Base-by-base conservation (phyloP, 2,797 vertebrate genomes). In the Acestrorhynchus altus region DNA sequence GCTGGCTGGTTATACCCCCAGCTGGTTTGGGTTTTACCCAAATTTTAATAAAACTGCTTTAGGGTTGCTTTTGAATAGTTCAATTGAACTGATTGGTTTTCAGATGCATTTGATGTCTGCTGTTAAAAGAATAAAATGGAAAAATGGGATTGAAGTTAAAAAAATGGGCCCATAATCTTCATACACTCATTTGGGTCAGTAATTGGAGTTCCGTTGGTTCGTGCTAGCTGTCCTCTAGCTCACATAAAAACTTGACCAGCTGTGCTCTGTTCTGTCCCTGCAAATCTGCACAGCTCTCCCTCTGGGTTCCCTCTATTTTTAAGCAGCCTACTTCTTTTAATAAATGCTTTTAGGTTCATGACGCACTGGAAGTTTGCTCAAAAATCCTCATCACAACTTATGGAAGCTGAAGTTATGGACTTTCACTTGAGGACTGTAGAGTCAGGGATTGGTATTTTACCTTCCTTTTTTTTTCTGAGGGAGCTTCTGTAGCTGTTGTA, bases 261-360 rank as follows among this genome's bases (percentile, higher is more conserved):
- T 84, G 60, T 0, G 65, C 82, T 85, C 79, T 87, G 79, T 74
- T 84, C 84, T 59, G 83, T 88, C 87, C 88, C 86, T 84, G 65
- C 56, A 56, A 86, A 85, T 88, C 86, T 83, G 86, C 79, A 66
- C 83, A 66, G 73, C 84, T 81, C 82, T 92, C 90, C 92, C 90
- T 78, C 72, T 71, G 89, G 91, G 90, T 64, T 74, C 60, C 81
- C 87, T 87, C 92, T 94, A 94, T 94, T 93, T 94, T 90, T 93
- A 92, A 82, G 79, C 89, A 94, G 91, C 93, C 94, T 93, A 94
- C 85, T 94, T 94, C 88, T 91, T 87, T 89, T 87, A 91, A 92
- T 91, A 91, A 88, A 89, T 83, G 84, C 88, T 86, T 89, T 89
- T 84, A 85, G 88, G 86, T 91, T 90, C 78, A 82, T 90, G 89